Evolutionary conservation across 2,888 invertebrate species (phyloP).

Genomic region (Campaea margaritaria): DNA sequence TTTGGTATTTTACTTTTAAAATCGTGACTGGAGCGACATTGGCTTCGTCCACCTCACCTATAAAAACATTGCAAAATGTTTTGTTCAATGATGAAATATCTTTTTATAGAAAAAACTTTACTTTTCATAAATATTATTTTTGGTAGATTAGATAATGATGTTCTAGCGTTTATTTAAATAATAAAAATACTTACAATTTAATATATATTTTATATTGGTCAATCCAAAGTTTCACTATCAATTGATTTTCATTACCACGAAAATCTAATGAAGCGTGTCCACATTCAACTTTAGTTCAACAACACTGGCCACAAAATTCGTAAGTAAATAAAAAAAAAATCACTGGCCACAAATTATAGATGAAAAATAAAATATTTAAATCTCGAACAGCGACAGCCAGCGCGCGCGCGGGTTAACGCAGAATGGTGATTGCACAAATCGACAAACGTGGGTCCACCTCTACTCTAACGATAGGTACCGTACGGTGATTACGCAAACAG

Average conservation of each 20-base stretch:
- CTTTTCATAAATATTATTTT: no score
- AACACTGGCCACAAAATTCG: conserved; percentile 38
- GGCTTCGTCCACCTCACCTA: no score
- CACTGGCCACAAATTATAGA: conserved; percentile 8
- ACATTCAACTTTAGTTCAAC: background rate
- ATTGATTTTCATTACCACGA: conserved; percentile 51
- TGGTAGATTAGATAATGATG: no score
- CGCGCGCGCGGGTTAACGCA: conserved; percentile 56
- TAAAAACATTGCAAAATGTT: no score
- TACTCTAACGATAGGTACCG: conserved; percentile 41
- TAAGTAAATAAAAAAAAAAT: conserved; percentile 1
- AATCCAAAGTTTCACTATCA: conserved; percentile 45
- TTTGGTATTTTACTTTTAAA: no score
- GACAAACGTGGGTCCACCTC: conserved; percentile 63
- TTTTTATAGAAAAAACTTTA: no score
- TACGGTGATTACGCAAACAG: conserved; percentile 37
- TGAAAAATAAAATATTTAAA: conserved; percentile 29
- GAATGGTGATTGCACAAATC: conserved; percentile 68
- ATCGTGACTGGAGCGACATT: no score
- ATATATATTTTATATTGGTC: background rate
- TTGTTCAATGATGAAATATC: no score
- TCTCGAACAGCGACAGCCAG: conserved; percentile 47
- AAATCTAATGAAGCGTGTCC: conserved; percentile 54
- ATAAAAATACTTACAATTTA: background rate
- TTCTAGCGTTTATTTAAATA: no score